Evolutionary conservation across 2,888 invertebrate genomes (phyloP).

Genomic region (Hydrotaea diabolus): DNA sequence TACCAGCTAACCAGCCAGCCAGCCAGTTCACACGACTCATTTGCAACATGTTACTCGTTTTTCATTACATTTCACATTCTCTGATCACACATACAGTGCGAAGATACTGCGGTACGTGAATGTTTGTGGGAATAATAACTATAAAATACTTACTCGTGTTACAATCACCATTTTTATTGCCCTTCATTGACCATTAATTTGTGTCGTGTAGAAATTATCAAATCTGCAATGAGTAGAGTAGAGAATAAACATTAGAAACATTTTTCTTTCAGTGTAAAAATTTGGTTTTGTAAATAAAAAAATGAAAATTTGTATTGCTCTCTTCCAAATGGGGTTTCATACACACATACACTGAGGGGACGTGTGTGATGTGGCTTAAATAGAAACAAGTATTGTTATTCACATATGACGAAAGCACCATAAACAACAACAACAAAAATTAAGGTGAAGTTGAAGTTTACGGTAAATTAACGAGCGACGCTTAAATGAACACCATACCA

Average conservation of each 20-base stretch:
- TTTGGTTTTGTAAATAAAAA: background rate
- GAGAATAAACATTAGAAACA: too few species aligned
- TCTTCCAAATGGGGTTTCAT: background rate
- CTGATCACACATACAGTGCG: background rate
- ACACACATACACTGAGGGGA: background rate
- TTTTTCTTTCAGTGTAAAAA: slow-evolving; percentile 20
- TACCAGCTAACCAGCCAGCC: too few species aligned
- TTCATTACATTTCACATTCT: background rate
- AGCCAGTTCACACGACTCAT: background rate
- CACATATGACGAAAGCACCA: slow-evolving; percentile 48
- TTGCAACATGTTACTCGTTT: slow-evolving; percentile 3
- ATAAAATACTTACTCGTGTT: slow-evolving; percentile 85
- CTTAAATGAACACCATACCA: slow-evolving; percentile 47
- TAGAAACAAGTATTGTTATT: slow-evolving; percentile 9
- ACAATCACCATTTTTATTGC: slow-evolving; percentile 87
- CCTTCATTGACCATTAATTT: slow-evolving; percentile 80
- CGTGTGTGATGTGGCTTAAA: slow-evolving; percentile 14
- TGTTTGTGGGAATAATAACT: background rate
- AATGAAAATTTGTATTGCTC: background rate
- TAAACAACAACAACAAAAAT: slow-evolving; percentile 62
- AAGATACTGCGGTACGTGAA: too few species aligned
- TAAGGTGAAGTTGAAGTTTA: slow-evolving; percentile 81
- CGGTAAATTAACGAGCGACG: slow-evolving; percentile 78
- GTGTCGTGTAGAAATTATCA: slow-evolving; percentile 32
- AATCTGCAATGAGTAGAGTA: slow-evolving; percentile 42